Evolutionary conservation across 2,888 invertebrate genomes (phyloP), one percentile per base, ranked within the genome.

Genomic region (Merodon equestris): DNA sequence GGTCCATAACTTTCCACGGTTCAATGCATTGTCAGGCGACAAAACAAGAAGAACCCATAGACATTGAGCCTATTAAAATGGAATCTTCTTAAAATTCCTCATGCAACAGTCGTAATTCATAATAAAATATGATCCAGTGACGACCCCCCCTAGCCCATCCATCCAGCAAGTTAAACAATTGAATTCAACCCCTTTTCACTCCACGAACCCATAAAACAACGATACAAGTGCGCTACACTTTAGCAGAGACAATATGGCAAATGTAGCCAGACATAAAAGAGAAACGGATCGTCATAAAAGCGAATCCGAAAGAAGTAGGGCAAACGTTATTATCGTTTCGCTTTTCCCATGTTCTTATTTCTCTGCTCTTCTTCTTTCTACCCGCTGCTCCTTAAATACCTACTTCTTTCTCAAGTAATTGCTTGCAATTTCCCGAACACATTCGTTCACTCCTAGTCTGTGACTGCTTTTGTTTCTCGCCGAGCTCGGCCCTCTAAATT

Each of bases 261-360:
- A 64, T 58, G 51, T 64, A 64, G 51, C 53, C 72, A 27, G 38
- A 64, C 57, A 17, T 48, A 53, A 63, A 63, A 38, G 42, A 63
- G 63, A 63, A 44, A 36, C 42, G 42, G 50, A 71, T 57, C 40
- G 54, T 45, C 27, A 27, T n/a, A n/a, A 36, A 36, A 36, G 36
- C 36, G 36, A 36, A 36, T 36, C 10, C 36, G 36, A 3, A 40
- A 40, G 48, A 64, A 72, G 64, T 72, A 72, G 72, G 72, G 45
- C 72, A 72, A 58, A 64, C 56, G 40, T 57, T 64, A 64, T 72
- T 57, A 64, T 56, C 63, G 50, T 64, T 64, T 57, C 7, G 3
- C 63, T 63, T 72, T 72, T 54, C 12, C 14, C 48, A 60, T 64
- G 12, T 40, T 34, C 7, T 4, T 44, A 53, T 14, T 48, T 12